A percentile compares a stretch with the other conserved stretches of the same genome.
Conservation (phyloP, 2,113 vertebrate species). For the Propithecus coquereli region DNA sequence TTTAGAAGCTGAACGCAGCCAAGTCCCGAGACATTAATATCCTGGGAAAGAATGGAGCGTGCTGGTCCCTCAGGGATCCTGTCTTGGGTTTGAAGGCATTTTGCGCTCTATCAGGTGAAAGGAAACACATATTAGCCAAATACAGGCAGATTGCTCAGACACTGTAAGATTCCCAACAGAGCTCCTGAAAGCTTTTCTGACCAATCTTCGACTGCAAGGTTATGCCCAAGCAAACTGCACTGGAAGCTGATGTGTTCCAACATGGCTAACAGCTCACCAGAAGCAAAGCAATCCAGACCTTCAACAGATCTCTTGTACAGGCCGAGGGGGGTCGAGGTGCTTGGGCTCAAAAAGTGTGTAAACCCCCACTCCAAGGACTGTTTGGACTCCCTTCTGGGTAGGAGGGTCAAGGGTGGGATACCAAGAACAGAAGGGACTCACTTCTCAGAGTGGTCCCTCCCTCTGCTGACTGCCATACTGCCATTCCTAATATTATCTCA, state of each 20-base stretch:
- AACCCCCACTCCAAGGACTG: background rate
- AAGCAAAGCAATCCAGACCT: background rate
- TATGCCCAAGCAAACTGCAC: background rate
- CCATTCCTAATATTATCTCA: background rate
- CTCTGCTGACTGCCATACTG: background rate
- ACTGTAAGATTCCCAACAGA: slow-evolving; percentile 16
- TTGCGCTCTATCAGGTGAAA: slow-evolving; percentile 39
- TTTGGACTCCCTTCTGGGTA: background rate
- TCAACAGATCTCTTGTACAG: background rate
- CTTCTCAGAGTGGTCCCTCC: background rate
- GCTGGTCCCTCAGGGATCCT: background rate
- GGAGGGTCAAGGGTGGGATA: background rate
- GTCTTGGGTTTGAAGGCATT: slow-evolving; percentile 35
- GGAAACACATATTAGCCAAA: slow-evolving; percentile 58
- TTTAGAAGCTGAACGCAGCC: slow-evolving; percentile 9
- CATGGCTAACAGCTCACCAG: background rate
- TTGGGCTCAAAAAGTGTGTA: background rate
- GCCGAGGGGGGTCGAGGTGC: background rate
- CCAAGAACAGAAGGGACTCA: background rate
- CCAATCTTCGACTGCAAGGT: slow-evolving; percentile 43
- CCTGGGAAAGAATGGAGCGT: background rate
- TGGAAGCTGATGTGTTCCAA: background rate
- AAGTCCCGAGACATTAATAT: background rate
- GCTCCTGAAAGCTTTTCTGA: slow-evolving; percentile 37
- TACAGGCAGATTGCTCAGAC: slow-evolving; percentile 18